phyloP scores from a whole-genome alignment of 2,113 vertebrate genomes.

The Xenopus borealis region DNA sequence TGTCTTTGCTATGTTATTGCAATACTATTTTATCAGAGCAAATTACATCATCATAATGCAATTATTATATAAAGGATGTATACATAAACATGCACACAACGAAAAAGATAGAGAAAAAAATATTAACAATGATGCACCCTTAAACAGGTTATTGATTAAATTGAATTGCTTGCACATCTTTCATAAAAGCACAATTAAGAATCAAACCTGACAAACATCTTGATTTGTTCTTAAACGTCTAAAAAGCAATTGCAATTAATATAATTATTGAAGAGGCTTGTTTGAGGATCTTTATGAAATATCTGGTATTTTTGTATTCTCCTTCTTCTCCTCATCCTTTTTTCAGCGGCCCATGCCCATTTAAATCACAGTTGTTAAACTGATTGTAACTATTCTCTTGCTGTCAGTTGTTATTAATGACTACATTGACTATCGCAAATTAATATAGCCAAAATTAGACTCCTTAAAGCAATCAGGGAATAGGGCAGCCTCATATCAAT shows the following conservation, averaged over 20 bases:
- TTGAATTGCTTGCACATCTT: too few species aligned
- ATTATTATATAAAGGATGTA: too few species aligned
- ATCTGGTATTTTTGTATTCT: background rate
- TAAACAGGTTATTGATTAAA: too few species aligned
- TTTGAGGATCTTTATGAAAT: slow-evolving; percentile 2
- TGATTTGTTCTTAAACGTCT: background rate
- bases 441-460: slow-evolving; percentile 38
- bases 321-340: background rate
- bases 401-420: slow-evolving; percentile 45
- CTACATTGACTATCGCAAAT: slow-evolving; percentile 38
- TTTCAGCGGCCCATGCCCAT: slow-evolving; percentile 17
- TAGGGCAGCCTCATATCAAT: slow-evolving; percentile 17
- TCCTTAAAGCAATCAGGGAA: slow-evolving; percentile 41
- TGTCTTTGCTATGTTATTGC: too few species aligned
- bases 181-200: too few species aligned
- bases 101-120: too few species aligned
- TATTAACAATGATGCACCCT: too few species aligned
- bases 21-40: too few species aligned
- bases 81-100: too few species aligned
- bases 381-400: slow-evolving; percentile 41
- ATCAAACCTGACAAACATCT: background rate
- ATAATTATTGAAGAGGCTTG: slow-evolving; percentile 6
- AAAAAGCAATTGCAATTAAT: background rate
- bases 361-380: slow-evolving; percentile 33
- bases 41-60: too few species aligned